These are phyloP conservation scores for Apostichopus parvimensis DNA, from an alignment of 35 echinoderm and acorn worm genomes.

Conservation along the genomic window DNA sequence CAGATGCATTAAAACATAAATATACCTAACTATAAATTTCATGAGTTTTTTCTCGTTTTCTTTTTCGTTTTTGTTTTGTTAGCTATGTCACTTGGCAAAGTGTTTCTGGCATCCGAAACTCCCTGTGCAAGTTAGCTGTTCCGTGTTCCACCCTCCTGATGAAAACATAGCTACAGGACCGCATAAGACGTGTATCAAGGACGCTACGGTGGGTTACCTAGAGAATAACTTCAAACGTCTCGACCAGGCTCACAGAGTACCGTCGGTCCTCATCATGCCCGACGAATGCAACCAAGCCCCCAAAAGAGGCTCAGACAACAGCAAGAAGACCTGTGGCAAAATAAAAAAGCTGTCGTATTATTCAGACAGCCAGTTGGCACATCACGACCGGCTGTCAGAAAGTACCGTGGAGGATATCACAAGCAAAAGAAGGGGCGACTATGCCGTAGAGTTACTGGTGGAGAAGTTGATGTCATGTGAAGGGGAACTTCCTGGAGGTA, in stretches of 20 bases:
- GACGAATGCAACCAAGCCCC: background rate
- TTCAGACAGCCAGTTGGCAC: background rate
- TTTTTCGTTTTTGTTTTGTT: background rate
- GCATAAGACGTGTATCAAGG: background rate
- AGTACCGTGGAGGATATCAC: background rate
- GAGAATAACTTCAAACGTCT: background rate
- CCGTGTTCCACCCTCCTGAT: background rate
- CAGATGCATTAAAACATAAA: background rate
- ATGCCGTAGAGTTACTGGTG: background rate
- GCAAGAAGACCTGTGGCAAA: background rate
- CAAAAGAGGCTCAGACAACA: too few species aligned
- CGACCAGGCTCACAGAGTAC: background rate
- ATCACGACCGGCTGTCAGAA: background rate
- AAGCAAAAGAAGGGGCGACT: background rate
- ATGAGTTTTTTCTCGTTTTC: background rate
- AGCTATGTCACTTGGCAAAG: background rate
- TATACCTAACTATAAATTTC: background rate
- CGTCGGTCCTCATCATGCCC: background rate
- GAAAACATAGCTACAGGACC: background rate
- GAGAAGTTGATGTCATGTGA: conserved; percentile 10
- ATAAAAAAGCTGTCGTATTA: background rate
- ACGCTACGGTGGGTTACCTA: background rate
- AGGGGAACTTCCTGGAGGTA: background rate
- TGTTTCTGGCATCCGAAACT: background rate
- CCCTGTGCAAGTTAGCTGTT: background rate